phyloP scores from a whole-genome alignment of 2,113 vertebrate species.

The Sialia sialis region DNA sequence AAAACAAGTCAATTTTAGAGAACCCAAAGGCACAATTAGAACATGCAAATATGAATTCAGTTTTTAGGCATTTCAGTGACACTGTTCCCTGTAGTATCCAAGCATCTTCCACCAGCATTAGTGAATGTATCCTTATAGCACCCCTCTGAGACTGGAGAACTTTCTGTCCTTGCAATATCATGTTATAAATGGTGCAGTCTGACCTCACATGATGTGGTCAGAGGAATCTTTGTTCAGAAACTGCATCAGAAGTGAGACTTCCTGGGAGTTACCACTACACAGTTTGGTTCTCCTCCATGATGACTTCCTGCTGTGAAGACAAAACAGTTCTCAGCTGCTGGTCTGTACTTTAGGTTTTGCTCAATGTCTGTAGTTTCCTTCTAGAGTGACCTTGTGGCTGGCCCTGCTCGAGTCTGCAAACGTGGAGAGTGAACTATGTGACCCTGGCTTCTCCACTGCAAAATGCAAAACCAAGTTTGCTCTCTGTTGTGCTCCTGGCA shows the following conservation, averaged over 20 bases:
- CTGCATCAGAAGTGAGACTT: background rate
- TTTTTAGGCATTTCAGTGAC: conserved; percentile 18
- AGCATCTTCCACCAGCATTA: background rate
- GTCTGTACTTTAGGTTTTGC: background rate
- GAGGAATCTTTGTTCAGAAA: background rate
- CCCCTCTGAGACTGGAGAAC: background rate
- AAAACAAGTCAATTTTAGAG: conserved; percentile 52
- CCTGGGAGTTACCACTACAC: background rate
- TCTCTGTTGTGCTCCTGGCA: background rate
- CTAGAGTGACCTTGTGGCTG: background rate
- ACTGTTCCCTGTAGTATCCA: background rate
- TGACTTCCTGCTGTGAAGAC: background rate
- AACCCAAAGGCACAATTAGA: conserved; percentile 44
- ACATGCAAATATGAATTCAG: background rate
- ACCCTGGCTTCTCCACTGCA: background rate
- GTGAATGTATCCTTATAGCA: background rate
- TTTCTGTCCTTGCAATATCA: background rate
- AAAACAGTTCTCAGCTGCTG: background rate
- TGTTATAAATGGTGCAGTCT: background rate
- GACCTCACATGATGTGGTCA: background rate
- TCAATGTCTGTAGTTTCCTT: background rate
- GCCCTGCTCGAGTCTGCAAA: background rate
- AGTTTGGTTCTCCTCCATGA: background rate
- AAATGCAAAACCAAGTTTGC: rapidly evolving
- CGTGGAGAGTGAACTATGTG: background rate